phyloP scores from a whole-genome alignment of 92 coral and sea anemone genomes.

The Actinernus sp. region DNA sequence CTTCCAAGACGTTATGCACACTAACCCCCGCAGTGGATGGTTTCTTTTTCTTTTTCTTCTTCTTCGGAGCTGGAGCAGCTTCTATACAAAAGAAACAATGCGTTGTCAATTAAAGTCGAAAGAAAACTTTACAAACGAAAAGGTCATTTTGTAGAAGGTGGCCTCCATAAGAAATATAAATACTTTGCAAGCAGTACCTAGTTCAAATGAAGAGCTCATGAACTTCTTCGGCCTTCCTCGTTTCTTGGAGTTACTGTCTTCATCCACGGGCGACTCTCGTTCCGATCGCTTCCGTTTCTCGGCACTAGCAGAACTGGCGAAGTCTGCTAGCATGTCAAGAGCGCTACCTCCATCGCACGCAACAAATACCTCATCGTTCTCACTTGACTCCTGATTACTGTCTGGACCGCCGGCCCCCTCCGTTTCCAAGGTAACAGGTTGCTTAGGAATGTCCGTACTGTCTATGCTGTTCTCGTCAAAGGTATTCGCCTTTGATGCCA shows the following conservation, averaged over 20 bases:
- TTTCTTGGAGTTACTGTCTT: too few relatives aligned
- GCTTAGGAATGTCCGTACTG: slow-evolving; percentile 59
- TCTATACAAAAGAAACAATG: slow-evolving; percentile 24
- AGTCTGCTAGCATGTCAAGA: slow-evolving; percentile 82
- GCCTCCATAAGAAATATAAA: not conserved
- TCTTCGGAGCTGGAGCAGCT: slow-evolving; percentile 49
- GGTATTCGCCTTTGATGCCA: slow-evolving; percentile 24
- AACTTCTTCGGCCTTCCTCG: slow-evolving; percentile 30
- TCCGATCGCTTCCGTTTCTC: slow-evolving; percentile 49
- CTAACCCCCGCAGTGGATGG: slow-evolving; percentile 9
- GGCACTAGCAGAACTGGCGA: slow-evolving; percentile 65
- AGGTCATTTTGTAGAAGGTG: not conserved
- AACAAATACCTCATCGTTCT: slow-evolving; percentile 80
- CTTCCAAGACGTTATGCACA: too few relatives aligned
- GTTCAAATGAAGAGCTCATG: slow-evolving; percentile 7
- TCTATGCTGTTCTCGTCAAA: slow-evolving; percentile 33
- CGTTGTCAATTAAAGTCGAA: not conserved
- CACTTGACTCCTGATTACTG: slow-evolving; percentile 49
- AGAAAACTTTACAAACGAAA: not conserved
- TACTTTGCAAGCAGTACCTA: too few relatives aligned
- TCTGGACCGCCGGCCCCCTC: slow-evolving; percentile 43
- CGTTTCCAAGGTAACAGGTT: slow-evolving; percentile 50
- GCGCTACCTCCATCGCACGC: slow-evolving; percentile 62
- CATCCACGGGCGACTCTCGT: not conserved
- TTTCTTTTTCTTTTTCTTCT: slow-evolving; percentile 73